These are phyloP conservation scores for Drosophila dunni DNA, from an alignment of 1,140 invertebrate genomes.

Conservation along the genomic window DNA sequence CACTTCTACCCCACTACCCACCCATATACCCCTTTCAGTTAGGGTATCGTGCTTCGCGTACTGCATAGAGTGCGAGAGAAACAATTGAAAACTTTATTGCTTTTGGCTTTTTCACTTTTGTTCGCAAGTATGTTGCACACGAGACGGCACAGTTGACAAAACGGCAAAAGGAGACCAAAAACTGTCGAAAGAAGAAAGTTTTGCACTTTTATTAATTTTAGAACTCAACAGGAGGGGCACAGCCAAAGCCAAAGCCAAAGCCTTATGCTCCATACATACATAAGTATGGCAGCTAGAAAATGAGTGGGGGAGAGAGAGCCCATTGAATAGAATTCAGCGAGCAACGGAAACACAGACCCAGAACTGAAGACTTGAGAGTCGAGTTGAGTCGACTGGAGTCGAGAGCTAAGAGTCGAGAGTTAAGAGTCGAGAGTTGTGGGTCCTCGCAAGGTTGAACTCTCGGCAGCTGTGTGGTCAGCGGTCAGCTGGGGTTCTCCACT, in stretches of 20 bases:
- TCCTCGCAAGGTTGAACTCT: constrained; percentile 45
- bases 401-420: not conserved
- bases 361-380: not conserved
- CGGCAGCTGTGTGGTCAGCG: constrained; percentile 61
- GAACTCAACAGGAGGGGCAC: constrained; percentile 46
- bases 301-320: constrained; percentile 10
- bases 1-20: not conserved
- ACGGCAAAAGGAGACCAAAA: constrained; percentile 39
- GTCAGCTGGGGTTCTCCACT: constrained; percentile 74
- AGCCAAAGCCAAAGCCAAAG: constrained; percentile 1
- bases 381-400: not conserved
- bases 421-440: not conserved
- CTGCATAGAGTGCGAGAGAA: constrained; percentile 77
- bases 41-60: constrained; percentile 45
- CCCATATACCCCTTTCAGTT: not conserved
- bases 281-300: constrained; percentile 31
- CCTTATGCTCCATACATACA: constrained; percentile 32
- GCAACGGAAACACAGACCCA: constrained; percentile 10
- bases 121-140: constrained; percentile 77
- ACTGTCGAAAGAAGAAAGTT: constrained; percentile 56
- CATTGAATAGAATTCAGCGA: too few species aligned
- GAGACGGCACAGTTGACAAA: constrained; percentile 67
- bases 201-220: constrained; percentile 78
- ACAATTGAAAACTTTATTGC: constrained; percentile 82
- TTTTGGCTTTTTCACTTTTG: constrained; percentile 82